phyloP scores from a whole-genome alignment of 2,113 vertebrate species.

The Bostrychus sinensis region DNA sequence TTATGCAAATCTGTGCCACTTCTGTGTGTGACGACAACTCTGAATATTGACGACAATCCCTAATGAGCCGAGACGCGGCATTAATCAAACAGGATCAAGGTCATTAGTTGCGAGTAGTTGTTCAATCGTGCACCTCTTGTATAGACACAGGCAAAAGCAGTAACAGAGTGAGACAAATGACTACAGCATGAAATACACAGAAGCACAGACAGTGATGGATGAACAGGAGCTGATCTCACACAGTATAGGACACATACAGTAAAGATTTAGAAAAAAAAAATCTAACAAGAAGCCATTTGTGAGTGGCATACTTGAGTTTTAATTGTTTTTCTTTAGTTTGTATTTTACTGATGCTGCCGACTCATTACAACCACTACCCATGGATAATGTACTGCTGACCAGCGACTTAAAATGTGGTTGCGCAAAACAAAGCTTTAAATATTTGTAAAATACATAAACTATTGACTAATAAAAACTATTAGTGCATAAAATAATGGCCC shows the following conservation, averaged over 20 bases:
- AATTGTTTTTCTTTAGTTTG: neutral
- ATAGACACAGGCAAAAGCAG: neutral
- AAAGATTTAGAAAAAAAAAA: neutral
- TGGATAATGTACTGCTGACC: too few species aligned
- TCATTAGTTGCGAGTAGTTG: slow-evolving; percentile 7
- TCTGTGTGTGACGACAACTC: neutral
- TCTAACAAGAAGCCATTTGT: neutral
- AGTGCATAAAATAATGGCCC: too few species aligned
- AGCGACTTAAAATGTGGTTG: too few species aligned
- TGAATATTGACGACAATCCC: slow-evolving; percentile 1
- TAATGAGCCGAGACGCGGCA: slow-evolving; percentile 1
- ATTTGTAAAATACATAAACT: too few species aligned
- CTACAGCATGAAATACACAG: slow-evolving; percentile 2
- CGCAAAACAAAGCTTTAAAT: too few species aligned
- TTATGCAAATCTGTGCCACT: neutral
- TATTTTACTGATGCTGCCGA: neutral
- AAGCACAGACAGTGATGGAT: slow-evolving; percentile 27
- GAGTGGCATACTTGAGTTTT: neutral
- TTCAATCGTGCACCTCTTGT: neutral
- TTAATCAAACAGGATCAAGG: slow-evolving; percentile 11
- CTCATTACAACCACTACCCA: neutral
- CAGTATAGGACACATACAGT: neutral
- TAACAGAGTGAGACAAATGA: neutral
- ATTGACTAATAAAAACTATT: too few species aligned
- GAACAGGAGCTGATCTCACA: neutral